Evolutionary conservation across 2,113 vertebrate genomes (phyloP).

Genomic region (Tylochromis polylepis): DNA sequence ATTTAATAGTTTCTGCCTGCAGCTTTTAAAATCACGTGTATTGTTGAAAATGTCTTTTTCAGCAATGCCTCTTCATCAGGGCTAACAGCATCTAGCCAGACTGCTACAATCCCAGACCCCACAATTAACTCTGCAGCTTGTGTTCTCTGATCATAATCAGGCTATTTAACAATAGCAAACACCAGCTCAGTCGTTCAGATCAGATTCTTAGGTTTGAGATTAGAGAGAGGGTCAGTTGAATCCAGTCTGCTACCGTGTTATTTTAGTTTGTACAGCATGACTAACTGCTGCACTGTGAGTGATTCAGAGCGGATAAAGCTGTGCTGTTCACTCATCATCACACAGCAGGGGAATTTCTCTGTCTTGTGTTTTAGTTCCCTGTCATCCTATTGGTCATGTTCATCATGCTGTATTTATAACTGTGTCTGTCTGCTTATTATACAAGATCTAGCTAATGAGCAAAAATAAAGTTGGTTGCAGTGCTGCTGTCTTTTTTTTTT

Average conservation of each 20-base stretch:
- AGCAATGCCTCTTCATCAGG: background rate
- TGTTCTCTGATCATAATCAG: slow-evolving; percentile 15
- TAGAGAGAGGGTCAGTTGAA: background rate
- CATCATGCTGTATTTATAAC: slow-evolving; percentile 14
- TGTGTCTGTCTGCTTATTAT: background rate
- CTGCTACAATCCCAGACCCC: background rate
- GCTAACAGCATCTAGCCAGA: background rate
- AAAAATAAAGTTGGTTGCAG: background rate
- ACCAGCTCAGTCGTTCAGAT: background rate
- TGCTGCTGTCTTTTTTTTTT: background rate
- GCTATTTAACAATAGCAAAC: background rate
- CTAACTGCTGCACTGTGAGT: slow-evolving; percentile 19
- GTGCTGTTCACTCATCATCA: slow-evolving; percentile 30
- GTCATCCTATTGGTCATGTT: background rate
- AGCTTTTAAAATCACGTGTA: background rate
- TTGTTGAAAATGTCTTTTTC: background rate
- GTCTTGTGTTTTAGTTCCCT: background rate
- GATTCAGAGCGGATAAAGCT: slow-evolving; percentile 26
- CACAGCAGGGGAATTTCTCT: slow-evolving; percentile 28
- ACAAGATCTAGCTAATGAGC: background rate
- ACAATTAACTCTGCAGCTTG: background rate
- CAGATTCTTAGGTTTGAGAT: slow-evolving; percentile 11
- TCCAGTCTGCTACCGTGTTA: background rate
- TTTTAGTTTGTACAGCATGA: slow-evolving; percentile 31
- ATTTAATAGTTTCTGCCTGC: background rate